phyloP scores from a whole-genome alignment of 2,797 vertebrate genomes.

The Mormyrus hasselquistii region DNA sequence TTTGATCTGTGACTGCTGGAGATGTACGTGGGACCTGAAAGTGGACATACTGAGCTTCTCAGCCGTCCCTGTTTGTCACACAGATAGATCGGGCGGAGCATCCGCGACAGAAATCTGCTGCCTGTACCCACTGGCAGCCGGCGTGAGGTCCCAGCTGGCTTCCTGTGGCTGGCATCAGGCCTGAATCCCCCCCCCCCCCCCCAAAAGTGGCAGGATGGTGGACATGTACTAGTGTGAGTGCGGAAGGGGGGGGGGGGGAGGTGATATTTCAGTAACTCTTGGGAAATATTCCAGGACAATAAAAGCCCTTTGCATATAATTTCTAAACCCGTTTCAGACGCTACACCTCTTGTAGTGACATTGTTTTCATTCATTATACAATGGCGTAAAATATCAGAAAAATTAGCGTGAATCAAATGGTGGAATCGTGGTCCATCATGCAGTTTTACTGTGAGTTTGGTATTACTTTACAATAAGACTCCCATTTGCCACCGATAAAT shows the following conservation, averaged over 20 bases:
- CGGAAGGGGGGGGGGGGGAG: not conserved
- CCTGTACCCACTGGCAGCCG: slow-evolving; percentile 9
- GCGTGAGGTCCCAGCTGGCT: not conserved
- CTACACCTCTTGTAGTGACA: not conserved
- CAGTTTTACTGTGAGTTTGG: not conserved
- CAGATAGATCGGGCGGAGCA: slow-evolving; percentile 9
- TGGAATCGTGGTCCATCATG: not conserved
- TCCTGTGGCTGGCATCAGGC: not conserved
- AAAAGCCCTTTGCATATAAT: not conserved
- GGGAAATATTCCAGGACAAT: not conserved
- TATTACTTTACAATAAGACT: not conserved
- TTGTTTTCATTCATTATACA: not conserved
- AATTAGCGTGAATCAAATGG: not conserved
- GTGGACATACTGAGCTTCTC: slow-evolving; percentile 39
- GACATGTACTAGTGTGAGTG: not conserved
- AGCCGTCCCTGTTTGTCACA: not conserved
- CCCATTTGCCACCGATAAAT: not conserved
- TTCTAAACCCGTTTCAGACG: not conserved
- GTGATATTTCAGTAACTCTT: not conserved
- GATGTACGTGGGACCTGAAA: slow-evolving; percentile 40
- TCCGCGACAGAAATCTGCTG: not conserved
- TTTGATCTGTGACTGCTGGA: slow-evolving; percentile 33
- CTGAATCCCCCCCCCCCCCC: not conserved
- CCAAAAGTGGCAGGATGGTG: not conserved
- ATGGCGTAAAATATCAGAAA: not conserved